Percentiles rank a stretch among this genome's conserved stretches.
phyloP scores from a whole-genome alignment of 2,113 vertebrate species.

The Athene noctua region DNA sequence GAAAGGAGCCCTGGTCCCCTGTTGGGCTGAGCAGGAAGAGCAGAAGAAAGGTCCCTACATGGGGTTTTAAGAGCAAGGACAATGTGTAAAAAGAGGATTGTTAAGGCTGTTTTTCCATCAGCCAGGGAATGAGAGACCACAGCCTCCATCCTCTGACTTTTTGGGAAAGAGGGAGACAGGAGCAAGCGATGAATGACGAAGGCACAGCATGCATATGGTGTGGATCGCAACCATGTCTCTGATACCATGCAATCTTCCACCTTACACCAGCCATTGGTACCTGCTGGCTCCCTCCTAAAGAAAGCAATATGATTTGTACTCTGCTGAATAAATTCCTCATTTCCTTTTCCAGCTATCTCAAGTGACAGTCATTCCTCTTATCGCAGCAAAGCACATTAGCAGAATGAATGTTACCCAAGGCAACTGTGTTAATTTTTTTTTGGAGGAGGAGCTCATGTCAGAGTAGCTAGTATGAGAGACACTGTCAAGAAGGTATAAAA shows the following conservation, averaged over 20 bases:
- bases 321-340: constrained; percentile 5
- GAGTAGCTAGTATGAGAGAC: neutral
- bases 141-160: neutral
- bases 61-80: neutral
- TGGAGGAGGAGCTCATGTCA: neutral
- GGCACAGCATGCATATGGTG: neutral
- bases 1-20: neutral
- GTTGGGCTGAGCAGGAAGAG: neutral
- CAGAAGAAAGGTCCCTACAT: neutral
- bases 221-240: neutral
- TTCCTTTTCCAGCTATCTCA: constrained; percentile 4
- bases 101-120: neutral
- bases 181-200: neutral
- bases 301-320: neutral
- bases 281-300: neutral
- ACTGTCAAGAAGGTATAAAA: neutral
- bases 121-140: neutral
- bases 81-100: neutral
- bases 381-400: neutral
- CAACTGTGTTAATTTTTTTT: neutral
- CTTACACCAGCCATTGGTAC: neutral
- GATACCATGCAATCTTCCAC: neutral
- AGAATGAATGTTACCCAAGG: constrained; percentile 18
- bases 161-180: neutral
- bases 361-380: constrained; percentile 6